Conservation (phyloP, 2,113 vertebrate species). For the Pangasianodon gigas region DNA sequence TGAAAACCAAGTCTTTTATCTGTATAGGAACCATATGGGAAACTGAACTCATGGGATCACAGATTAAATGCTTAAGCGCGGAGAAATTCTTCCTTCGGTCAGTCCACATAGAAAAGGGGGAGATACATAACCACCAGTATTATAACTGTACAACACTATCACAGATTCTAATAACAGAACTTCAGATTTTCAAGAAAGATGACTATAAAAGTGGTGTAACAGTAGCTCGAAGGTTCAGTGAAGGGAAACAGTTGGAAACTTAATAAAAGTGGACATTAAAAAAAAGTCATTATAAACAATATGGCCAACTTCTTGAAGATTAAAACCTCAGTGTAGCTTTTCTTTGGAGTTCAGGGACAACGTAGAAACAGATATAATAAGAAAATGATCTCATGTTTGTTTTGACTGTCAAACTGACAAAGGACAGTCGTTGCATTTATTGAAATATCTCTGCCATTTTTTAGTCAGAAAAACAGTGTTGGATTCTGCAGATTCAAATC, state of each 20-base stretch:
- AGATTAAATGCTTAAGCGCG: not conserved
- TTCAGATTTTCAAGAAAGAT: not conserved
- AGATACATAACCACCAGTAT: not conserved
- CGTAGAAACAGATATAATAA: not conserved
- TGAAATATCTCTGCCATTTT: not conserved
- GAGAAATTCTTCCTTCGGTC: not conserved
- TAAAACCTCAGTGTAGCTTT: too few species aligned
- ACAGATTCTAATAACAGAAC: not conserved
- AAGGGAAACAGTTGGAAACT: not conserved
- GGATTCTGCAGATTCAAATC: not conserved
- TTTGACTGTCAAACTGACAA: not conserved
- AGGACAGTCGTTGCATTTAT: not conserved
- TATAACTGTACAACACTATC: not conserved
- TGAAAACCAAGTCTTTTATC: not conserved
- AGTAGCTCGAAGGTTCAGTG: not conserved
- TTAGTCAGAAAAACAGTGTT: not conserved
- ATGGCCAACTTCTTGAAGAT: too few species aligned
- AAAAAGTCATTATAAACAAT: not conserved
- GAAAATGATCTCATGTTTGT: not conserved
- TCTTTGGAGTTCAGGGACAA: not conserved
- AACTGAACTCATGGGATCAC: not conserved
- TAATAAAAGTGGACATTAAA: not conserved
- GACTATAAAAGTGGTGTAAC: not conserved
- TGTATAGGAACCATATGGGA: constrained; percentile 32
- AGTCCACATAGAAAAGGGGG: not conserved